phyloP scores from a whole-genome alignment of 2,797 vertebrate species.

The Lepus townsendii region DNA sequence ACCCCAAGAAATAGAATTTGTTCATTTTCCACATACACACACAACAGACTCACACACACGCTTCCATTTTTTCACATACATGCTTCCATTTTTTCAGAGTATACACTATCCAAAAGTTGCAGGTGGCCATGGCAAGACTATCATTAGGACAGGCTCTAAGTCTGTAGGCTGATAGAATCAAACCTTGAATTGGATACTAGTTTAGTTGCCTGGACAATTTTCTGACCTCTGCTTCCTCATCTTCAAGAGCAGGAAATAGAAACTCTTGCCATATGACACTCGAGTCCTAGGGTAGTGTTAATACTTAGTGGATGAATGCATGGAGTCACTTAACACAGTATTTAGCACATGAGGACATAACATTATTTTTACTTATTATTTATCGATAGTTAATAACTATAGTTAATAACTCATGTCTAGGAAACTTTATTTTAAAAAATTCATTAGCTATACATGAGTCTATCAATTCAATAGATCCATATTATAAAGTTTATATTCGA shows the following conservation, averaged over 20 bases:
- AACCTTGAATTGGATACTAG: neutral
- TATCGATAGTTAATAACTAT: neutral
- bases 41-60: too few relatives aligned
- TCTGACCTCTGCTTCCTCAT: neutral
- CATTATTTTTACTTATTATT: conserved; percentile 7
- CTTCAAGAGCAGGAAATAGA: neutral
- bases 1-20: neutral
- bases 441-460: neutral
- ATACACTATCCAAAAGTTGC: conserved; percentile 22
- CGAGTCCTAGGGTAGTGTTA: neutral
- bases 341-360: neutral
- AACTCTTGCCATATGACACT: neutral
- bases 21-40: too few relatives aligned
- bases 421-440: conserved; percentile 49
- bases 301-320: neutral
- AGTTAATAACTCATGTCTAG: neutral
- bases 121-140: neutral
- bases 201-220: neutral
- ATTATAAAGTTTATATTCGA: neutral
- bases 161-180: neutral
- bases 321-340: neutral
- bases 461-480: conserved; percentile 55
- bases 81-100: neutral
- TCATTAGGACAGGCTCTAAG: neutral
- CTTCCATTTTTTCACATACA: too few relatives aligned